Evolutionary conservation across 2,113 vertebrate species (phyloP), one percentile per base, ranked within the genome.

Genomic region (Baryphthengus martii): DNA sequence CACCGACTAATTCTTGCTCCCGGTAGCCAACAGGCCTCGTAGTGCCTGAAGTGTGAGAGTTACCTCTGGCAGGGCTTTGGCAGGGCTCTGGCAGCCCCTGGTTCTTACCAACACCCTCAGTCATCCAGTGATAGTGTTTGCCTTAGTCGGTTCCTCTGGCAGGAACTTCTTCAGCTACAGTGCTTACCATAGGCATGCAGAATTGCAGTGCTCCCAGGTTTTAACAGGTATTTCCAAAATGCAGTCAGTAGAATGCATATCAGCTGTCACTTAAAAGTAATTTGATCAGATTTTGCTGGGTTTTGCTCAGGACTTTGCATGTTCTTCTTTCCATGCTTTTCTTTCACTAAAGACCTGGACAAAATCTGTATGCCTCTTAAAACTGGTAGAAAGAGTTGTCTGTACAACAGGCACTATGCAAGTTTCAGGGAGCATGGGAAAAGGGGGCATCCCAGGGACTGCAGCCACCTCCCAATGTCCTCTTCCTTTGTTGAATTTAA

Each of bases 171-270:
- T 72, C 47, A 47, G 31, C 37, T 47, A 40, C 18, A 18, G 23
- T 25, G 24, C 24, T 58, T 7, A n/a, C 24, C 24, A 33, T 42
- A 31, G 20, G 4, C 14, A 9, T 39, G 33, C 63, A 50, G 31
- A 74, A 33, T 59, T n/a, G 17, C 0, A 0, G 16, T 39, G 44
- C 10, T 58, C 17, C 23, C 9, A 2, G 29, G 9, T 62, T 78
- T 74, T 66, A 55, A 47, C 1, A 6, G 28, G 1, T 50, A 7
- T 58, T 83, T 82, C 56, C 67, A 86, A 61, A 79, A n/a, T 79
- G 25, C 6, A 8, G 21, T 40, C 77, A 70, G 45, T 10, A 28
- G 15, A 75, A 9, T 2, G 1, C 12, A 33, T 0, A 0, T n/a
- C 37, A 79, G 52, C 37, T 87, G 40, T 39, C 47, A 53, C n/a